These are phyloP conservation scores for Hoplias malabaricus DNA, from an alignment of 2,113 vertebrate species.

Conservation along the genomic window DNA sequence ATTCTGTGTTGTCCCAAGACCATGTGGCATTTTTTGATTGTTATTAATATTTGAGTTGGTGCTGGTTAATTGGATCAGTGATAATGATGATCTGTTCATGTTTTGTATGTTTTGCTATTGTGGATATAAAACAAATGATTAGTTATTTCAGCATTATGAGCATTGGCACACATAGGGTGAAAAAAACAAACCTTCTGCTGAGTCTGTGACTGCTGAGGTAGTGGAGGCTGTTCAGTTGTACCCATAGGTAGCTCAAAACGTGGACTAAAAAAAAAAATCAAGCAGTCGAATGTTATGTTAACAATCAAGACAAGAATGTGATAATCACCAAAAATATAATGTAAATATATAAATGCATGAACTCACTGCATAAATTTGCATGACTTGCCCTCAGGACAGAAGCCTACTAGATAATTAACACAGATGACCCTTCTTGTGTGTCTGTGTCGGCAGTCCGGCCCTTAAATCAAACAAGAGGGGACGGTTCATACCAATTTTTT, in stretches of 20 bases:
- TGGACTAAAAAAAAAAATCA: slow-evolving; percentile 76
- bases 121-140: background rate
- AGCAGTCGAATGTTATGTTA: background rate
- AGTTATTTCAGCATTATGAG: background rate
- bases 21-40: slow-evolving; percentile 82
- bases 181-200: slow-evolving; percentile 78
- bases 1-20: slow-evolving; percentile 76
- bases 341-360: background rate
- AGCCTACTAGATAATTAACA: slow-evolving; percentile 98
- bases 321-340: background rate
- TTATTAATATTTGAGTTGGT: slow-evolving; percentile 77
- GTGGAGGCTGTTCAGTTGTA: slow-evolving; percentile 90
- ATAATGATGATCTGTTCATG: slow-evolving; percentile 77
- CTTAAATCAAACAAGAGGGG: slow-evolving; percentile 64
- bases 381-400: slow-evolving; percentile 92
- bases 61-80: slow-evolving; percentile 84
- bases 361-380: slow-evolving; percentile 99
- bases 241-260: slow-evolving; percentile 98
- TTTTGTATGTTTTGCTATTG: slow-evolving; percentile 74
- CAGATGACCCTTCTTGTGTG: slow-evolving; percentile 97
- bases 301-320: background rate
- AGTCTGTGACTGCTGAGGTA: slow-evolving; percentile 84
- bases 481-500: background rate
- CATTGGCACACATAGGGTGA: background rate
- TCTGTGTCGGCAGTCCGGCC: slow-evolving; percentile 94